Base-by-base conservation (phyloP, 2,888 invertebrate species). In the Eudemis profundana region DNA sequence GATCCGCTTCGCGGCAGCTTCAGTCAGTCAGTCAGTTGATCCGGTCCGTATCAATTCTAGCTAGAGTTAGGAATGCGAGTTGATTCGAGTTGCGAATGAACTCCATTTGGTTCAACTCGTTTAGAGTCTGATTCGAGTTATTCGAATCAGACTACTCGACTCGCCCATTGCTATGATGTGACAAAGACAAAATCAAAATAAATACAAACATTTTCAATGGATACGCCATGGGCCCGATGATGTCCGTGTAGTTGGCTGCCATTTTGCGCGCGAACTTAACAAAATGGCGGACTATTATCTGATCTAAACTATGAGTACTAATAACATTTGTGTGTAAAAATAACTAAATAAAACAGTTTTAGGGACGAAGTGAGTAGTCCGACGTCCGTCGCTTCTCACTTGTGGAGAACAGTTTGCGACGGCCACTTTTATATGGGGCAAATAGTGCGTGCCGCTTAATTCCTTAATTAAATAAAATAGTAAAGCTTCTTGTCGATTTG, bases 361-460 rank as follows among this genome's bases (percentile, higher is more conserved):
- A 72, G 82, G 77, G 89, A 90, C 91, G 86, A 92, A 93, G 93
- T 92, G 93, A 92, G 93, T 87, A 93, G 92, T 91, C 85, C 92
- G 92, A 92, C 92, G 72, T 69, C 69, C 78, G 91, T 89, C 92
- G 92, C 92, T 93, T 92, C 92, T 92, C 93, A 93, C 93, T 86
- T 92, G 90, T 87, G 84, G 62, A 72, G 51, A 61, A 40, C 63
- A 50, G 38, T 19, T 64, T 65, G 67, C 29, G 68, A 14, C 65
- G 69, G 71, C 70, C 75, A 75, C 79, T 87, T 90, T 87, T 92
- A 90, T 92, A 91, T 86, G 75, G 82, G 72, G 80, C 75, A 75
- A 81, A 85, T 79, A 75, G 85, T 89, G 91, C 90, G 91, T 93
- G 92, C 69, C 83, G 61, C 83, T 83, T 93, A 93, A 93, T 90